Conservation (phyloP, 1,140 invertebrate genomes). For the Arion vulgaris region DNA sequence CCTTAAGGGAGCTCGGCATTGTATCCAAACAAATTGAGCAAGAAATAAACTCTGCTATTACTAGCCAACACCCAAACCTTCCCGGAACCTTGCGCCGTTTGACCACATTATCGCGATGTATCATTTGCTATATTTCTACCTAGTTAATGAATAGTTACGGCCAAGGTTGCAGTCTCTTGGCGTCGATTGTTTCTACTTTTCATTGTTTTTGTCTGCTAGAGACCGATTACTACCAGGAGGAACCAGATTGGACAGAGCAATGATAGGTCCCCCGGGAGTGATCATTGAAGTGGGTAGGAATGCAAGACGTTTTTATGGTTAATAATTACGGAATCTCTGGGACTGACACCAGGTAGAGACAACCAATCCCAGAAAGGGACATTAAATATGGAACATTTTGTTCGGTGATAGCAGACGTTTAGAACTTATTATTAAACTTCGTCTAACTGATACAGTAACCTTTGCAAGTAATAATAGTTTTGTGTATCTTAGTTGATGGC, state of each 20-base stretch:
- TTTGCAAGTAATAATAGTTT: too few species aligned
- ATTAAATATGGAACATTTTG: too few species aligned
- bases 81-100: neutral
- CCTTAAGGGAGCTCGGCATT: neutral
- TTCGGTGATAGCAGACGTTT: too few species aligned
- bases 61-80: neutral
- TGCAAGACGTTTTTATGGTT: neutral
- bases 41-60: neutral
- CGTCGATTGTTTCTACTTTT: neutral
- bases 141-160: neutral
- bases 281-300: neutral
- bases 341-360: too few species aligned
- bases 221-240: neutral
- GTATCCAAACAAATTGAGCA: neutral
- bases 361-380: too few species aligned
- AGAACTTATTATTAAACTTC: too few species aligned
- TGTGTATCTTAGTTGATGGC: too few species aligned
- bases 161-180: neutral
- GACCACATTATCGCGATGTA: neutral
- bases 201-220: neutral
- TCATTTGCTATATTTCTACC: neutral
- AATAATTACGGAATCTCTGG: neutral
- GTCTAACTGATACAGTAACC: too few species aligned
- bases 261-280: neutral
- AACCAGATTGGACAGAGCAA: neutral